Conservation (phyloP, 1,140 invertebrate genomes). For the Drosophila busckii region DNA sequence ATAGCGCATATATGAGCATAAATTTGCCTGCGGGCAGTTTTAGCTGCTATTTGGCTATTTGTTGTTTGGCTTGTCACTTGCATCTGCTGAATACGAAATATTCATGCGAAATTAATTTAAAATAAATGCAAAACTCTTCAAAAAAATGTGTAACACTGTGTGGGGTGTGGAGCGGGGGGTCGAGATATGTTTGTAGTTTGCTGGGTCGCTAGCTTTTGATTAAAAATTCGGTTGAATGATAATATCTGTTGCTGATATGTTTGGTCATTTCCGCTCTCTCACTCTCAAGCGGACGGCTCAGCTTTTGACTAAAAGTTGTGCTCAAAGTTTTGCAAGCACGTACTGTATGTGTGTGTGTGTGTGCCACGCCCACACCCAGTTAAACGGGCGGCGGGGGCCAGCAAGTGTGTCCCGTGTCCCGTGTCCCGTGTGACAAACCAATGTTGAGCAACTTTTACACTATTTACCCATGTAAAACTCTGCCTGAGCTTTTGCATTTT, state of each 20-base stretch:
- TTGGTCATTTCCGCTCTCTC: not conserved
- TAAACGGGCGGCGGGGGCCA: too few relatives aligned
- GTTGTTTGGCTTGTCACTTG: too few relatives aligned
- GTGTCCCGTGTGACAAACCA: slow-evolving; percentile 3
- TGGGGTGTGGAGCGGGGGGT: too few relatives aligned
- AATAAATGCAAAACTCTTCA: not conserved
- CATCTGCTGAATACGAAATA: too few relatives aligned
- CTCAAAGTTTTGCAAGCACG: slow-evolving; percentile 49
- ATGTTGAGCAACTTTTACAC: slow-evolving; percentile 41
- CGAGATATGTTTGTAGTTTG: slow-evolving; percentile 8
- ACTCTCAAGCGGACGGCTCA: not conserved
- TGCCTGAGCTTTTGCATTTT: slow-evolving; percentile 44
- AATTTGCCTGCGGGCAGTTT: too few relatives aligned
- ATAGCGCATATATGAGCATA: not conserved
- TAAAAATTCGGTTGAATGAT: slow-evolving; percentile 36
- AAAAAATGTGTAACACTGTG: too few relatives aligned
- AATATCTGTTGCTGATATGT: slow-evolving; percentile 40
- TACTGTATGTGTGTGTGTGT: slow-evolving; percentile 11
- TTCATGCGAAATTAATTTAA: not conserved
- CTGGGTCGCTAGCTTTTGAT: slow-evolving; percentile 32
- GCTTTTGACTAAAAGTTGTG: slow-evolving; percentile 31
- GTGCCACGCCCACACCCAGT: slow-evolving; percentile 11
- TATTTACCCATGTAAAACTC: slow-evolving; percentile 57
- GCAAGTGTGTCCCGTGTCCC: not conserved
- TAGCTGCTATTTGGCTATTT: too few relatives aligned